Conservation (phyloP, 2,797 vertebrate species). For the Molossus molossus region DNA sequence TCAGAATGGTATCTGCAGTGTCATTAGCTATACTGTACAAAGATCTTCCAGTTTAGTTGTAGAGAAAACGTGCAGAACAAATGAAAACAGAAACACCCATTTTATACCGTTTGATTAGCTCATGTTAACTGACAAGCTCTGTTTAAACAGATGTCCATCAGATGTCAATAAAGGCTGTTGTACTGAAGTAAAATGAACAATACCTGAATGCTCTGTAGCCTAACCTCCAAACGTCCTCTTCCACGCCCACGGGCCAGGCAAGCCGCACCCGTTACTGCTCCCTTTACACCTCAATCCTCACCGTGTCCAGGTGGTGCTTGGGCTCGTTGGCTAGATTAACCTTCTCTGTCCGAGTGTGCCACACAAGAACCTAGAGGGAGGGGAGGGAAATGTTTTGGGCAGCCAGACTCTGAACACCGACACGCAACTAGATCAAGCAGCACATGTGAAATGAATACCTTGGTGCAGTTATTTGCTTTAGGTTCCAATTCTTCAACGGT, state of each 20-base stretch:
- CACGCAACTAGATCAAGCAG: fast-evolving
- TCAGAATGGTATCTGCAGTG: conserved; percentile 74
- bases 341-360: conserved; percentile 99
- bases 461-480: conserved; percentile 98
- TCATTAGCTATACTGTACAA: conserved; percentile 70
- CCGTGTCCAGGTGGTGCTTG: conserved; percentile 95
- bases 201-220: conserved; percentile 79
- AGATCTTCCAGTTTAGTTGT: conserved; percentile 76
- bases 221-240: neutral
- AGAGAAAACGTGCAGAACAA: conserved; percentile 89
- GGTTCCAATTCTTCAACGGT: conserved; percentile 97
- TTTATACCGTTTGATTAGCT: conserved; percentile 72
- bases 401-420: neutral
- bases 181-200: conserved; percentile 64
- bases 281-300: conserved; percentile 96
- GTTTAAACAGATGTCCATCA: conserved; percentile 77
- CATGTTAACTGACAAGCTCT: conserved; percentile 77
- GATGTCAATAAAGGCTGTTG: conserved; percentile 56
- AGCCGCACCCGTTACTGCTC: neutral
- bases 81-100: conserved; percentile 83
- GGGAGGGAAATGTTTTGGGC: conserved; percentile 66
- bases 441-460: conserved; percentile 89
- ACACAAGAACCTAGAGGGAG: conserved; percentile 95
- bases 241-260: neutral
- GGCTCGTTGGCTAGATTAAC: conserved; percentile 97